Evolutionary conservation across 2,888 invertebrate species (phyloP), one percentile per base, ranked within the genome.

Genomic region (Acrobasis suavella): DNA sequence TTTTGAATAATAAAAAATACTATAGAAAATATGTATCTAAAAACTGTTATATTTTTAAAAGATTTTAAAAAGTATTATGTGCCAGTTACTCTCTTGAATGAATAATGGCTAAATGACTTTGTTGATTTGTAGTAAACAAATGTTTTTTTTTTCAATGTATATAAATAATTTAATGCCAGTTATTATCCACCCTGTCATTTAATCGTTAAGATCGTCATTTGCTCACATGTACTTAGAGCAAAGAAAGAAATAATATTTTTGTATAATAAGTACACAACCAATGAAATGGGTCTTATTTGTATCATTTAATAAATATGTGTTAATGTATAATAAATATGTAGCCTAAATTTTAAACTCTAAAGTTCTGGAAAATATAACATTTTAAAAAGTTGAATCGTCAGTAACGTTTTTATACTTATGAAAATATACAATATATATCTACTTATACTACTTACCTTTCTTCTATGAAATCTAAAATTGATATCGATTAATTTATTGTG

Each of bases 391-490:
- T 81, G 73, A 79, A 83, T 79, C 74, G 81, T 84, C 78, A 74
- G 77, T 81, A 86, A 83, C 78, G 72, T 71, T 86, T 87, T 87
- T 87, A 85, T 86, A 85, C 85, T 82, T 78, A 76, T 78, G 76
- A 79, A 79, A 78, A 77, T 80, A 77, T 78, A 78, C 78, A 79
- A 72, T 71, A 76, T 71, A 71, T 75, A 71, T 67, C 62, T 76
- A 32, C 22, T 22, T 22, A 22, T 22, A 32, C 32, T 22, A 32
- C 32, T 32, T 7, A 74, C 69, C 32, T 61, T 46, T 22, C 61
- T 55, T 62, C 62, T 62, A 54, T 62, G 38, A 46, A 39, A 51
- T 60, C n/a, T 55, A 22, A 61, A 37, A 39, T 72, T 76, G 75
- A 64, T 69, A 73, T 68, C 62, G 63, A 78, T 81, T 76, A 69